Conservation (phyloP, 2,797 vertebrate species). For the Myotis daubentonii region DNA sequence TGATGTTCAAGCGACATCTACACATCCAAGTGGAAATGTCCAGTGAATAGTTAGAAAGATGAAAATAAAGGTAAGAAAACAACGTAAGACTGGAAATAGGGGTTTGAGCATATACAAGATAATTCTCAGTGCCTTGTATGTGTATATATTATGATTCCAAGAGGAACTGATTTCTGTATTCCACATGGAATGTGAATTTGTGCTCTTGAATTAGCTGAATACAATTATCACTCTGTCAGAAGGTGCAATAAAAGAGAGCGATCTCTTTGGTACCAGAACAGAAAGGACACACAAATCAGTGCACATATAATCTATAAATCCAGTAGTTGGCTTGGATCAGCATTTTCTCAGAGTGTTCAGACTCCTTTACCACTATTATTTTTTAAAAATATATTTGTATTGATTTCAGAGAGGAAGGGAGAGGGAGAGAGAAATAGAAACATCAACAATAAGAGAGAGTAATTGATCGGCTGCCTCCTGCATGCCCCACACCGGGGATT, state of each 20-base stretch:
- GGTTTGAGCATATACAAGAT: neutral
- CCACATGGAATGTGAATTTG: neutral
- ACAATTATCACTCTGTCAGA: neutral
- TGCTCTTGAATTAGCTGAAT: neutral
- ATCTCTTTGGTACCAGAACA: neutral
- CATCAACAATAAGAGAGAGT: no score
- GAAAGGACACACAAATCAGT: neutral
- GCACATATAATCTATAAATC: neutral
- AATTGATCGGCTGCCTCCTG: no score
- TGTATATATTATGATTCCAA: neutral
- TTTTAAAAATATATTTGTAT: neutral
- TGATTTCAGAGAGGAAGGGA: no score
- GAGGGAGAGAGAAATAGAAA: no score
- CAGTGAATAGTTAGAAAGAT: neutral
- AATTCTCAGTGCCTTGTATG: neutral
- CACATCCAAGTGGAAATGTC: neutral
- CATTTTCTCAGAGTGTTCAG: neutral
- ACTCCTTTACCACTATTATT: neutral
- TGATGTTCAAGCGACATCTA: neutral
- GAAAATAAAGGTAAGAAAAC: neutral
- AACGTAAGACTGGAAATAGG: neutral
- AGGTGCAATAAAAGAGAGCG: neutral
- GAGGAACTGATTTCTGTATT: neutral
- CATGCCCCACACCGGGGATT: fast-evolving
- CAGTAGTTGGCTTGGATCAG: neutral